Base-by-base conservation (phyloP, 2,888 invertebrate species). In the Agriopis aurantiaria region DNA sequence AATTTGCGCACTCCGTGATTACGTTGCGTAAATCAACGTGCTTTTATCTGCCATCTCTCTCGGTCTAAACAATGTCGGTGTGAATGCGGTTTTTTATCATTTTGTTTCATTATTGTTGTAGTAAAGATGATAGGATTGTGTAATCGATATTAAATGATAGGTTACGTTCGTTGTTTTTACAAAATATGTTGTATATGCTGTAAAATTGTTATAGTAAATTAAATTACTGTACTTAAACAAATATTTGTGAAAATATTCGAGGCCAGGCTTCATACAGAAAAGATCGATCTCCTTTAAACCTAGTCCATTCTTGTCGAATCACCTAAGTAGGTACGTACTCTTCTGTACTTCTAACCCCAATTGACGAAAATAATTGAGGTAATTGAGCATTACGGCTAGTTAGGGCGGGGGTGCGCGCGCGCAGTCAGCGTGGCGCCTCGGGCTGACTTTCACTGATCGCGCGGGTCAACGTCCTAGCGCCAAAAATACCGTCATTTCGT, bases 341-440 rank as follows among this genome's bases (percentile, higher is more conserved):
- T 7, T 40, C 33, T 33, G 5, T n/a, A 41, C 10, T 57, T 43
- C 5, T 17, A 45, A 45, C 10, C 6, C 11, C 17, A 55, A 57
- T 65, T 61, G 51, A 23, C 55, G 51, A 63, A 59, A 60, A 51
- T 60, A 45, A 67, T 62, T 51, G 33, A 60, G 33, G 40, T 49
- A 53, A 57, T 64, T 78, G 75, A 62, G 45, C 68, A 33, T 49
- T 55, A 65, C 63, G 61, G 9, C 60, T 23, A 51, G 68, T 65
- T 63, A 74, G 76, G 75, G 75, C 72, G 66, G 79, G 88, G 85
- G 85, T 84, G 85, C 71, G 75, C 74, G 49, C 68, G 76, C 72
- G 81, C 81, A 92, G 92, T 83, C 92, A 71, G 92, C 90, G 74
- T 86, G 92, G 90, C 91, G 92, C 89, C 91, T 79, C 80, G 63